These are phyloP conservation scores for Cecropterus lyciades DNA, from an alignment of 1,140 invertebrate genomes.

Conservation along the genomic window DNA sequence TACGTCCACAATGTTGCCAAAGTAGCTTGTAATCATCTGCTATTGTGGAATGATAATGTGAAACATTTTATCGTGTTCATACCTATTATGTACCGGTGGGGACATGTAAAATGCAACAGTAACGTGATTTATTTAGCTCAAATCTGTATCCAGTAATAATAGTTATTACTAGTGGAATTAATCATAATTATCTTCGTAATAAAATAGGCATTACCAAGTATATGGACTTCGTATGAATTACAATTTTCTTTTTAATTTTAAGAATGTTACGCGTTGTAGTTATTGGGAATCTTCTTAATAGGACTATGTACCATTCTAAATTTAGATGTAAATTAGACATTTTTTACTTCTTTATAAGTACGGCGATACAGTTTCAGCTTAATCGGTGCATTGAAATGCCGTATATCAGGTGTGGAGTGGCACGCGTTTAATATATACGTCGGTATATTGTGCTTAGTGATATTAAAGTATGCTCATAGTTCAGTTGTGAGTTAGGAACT, in stretches of 20 bases:
- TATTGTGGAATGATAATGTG: conserved; percentile 30
- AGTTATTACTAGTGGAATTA: conserved; percentile 54
- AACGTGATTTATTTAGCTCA: conserved; percentile 60
- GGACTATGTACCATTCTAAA: conserved; percentile 65
- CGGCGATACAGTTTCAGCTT: conserved; percentile 61
- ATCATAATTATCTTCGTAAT: conserved; percentile 49
- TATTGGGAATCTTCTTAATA: conserved; percentile 53
- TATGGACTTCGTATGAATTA: conserved; percentile 31
- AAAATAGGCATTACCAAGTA: conserved; percentile 29
- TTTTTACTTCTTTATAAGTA: conserved; percentile 65
- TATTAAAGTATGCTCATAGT: conserved; percentile 78
- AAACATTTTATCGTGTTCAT: conserved; percentile 25
- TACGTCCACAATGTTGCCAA: conserved; percentile 80
- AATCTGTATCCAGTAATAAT: conserved; percentile 55
- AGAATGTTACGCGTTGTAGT: conserved; percentile 55
- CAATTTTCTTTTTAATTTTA: conserved; percentile 29
- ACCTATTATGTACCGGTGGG: conserved; percentile 5
- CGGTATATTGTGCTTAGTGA: conserved; percentile 79
- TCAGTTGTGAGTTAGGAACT: conserved; percentile 75
- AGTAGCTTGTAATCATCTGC: conserved; percentile 67
- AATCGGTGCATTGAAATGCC: conserved; percentile 58
- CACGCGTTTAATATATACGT: conserved; percentile 61
- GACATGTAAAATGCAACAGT: conserved; percentile 31
- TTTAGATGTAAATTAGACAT: conserved; percentile 67
- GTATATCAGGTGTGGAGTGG: conserved; percentile 48